A percentile compares a stretch with the other conserved stretches of the same genome.
phyloP scores from a whole-genome alignment of 2,797 vertebrate species.

The Myripristis jacobus region DNA sequence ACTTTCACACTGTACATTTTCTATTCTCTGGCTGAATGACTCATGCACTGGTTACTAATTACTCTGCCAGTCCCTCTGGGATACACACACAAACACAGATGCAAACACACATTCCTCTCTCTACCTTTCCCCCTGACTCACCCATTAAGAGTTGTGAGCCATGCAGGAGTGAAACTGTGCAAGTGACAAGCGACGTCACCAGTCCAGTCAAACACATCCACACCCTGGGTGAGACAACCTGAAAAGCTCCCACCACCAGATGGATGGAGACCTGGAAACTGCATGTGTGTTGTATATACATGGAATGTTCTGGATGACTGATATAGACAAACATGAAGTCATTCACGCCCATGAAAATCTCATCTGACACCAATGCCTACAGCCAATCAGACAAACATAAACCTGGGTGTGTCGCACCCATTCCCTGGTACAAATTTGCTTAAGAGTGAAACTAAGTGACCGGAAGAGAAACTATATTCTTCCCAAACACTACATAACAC shows the following conservation, averaged over 20 bases:
- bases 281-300: neutral
- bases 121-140: conserved; percentile 27
- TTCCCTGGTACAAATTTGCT: neutral
- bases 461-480: neutral
- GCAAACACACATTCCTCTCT: conserved; percentile 49
- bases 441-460: neutral
- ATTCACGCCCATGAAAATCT: conserved; percentile 38
- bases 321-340: conserved; percentile 27
- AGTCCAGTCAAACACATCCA: conserved; percentile 46
- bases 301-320: conserved; percentile 25
- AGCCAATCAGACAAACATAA: conserved; percentile 18
- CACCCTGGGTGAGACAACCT: conserved; percentile 28
- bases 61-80: conserved; percentile 44
- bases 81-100: conserved; percentile 58
- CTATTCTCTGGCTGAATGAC: conserved; percentile 50
- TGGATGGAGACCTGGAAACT: conserved; percentile 31
- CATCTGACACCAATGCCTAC: conserved; percentile 2
- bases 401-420: conserved; percentile 2
- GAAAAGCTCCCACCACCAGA: conserved; percentile 2
- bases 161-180: conserved; percentile 40
- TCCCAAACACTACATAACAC: neutral
- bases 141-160: conserved; percentile 4
- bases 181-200: conserved; percentile 34
- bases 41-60: conserved; percentile 70
- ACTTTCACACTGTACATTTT: conserved; percentile 53